Evolutionary conservation across 2,888 invertebrate species (phyloP).

Genomic region (Drosophila pseudotakahashii): DNA sequence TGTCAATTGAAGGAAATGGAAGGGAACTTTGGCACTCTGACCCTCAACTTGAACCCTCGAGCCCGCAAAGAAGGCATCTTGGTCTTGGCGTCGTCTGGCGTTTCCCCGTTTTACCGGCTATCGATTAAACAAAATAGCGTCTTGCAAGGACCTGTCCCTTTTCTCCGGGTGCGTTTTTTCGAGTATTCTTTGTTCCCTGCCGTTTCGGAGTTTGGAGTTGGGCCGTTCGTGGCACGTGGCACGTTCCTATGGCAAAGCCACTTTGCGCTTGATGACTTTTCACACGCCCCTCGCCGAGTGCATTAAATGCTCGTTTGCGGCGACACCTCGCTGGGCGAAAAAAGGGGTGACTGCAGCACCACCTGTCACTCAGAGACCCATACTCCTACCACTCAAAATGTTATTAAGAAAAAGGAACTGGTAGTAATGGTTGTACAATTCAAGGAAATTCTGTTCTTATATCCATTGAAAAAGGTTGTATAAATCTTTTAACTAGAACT

Average conservation of each 20-base stretch:
- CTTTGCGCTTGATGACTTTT: conserved; percentile 72
- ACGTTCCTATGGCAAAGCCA: conserved; percentile 57
- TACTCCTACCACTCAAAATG: not conserved
- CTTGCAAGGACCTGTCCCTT: conserved; percentile 36
- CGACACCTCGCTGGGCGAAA: conserved; percentile 56
- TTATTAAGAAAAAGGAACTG: not conserved
- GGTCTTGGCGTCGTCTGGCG: conserved; percentile 6
- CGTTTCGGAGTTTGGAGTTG: not conserved
- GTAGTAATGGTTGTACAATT: not conserved
- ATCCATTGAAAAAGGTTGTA: too few relatives aligned
- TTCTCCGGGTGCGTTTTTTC: conserved; percentile 10
- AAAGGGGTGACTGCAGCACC: conserved; percentile 14
- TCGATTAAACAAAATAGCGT: conserved; percentile 71
- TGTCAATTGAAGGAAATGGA: not conserved
- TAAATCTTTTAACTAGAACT: too few relatives aligned
- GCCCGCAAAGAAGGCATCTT: conserved; percentile 5
- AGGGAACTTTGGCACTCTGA: not conserved
- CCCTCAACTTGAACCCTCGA: conserved; percentile 11
- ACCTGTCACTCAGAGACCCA: conserved; percentile 15
- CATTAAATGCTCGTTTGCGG: conserved; percentile 73
- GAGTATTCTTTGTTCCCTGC: too few relatives aligned
- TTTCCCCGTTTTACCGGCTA: conserved; percentile 6
- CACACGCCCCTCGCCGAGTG: conserved; percentile 65
- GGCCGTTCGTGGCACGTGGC: conserved; percentile 8
- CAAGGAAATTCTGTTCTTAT: not conserved